phyloP scores from a whole-genome alignment of 2,888 invertebrate species.

The Macropis europaea region DNA sequence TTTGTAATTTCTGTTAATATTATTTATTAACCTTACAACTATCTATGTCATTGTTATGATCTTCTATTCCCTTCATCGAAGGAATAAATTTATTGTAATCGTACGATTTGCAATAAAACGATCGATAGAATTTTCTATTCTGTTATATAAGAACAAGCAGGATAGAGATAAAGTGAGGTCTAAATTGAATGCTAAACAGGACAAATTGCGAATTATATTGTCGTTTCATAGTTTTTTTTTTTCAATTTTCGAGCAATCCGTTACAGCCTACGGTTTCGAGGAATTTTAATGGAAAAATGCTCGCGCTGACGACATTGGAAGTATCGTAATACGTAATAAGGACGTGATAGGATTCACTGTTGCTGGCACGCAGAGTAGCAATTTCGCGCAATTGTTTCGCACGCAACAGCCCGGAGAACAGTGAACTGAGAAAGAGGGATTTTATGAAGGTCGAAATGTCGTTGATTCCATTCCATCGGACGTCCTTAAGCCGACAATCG shows the following conservation, averaged over 20 bases:
- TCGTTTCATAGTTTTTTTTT: not conserved
- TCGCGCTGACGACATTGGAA: not conserved
- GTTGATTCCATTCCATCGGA: constrained; percentile 11
- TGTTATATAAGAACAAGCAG: not conserved
- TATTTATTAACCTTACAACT: too few relatives aligned
- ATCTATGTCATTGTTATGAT: too few relatives aligned
- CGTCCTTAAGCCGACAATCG: not conserved
- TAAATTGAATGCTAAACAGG: not conserved
- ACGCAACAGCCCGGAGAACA: constrained; percentile 11
- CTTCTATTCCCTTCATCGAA: too few relatives aligned
- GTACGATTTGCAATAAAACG: too few relatives aligned
- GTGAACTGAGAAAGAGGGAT: constrained; percentile 1
- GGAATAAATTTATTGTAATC: too few relatives aligned
- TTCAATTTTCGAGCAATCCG: not conserved
- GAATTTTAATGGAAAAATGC: not conserved
- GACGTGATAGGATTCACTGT: not conserved
- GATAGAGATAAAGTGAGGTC: not conserved
- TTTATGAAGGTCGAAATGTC: not conserved
- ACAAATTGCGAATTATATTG: not conserved
- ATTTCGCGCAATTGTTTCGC: not conserved
- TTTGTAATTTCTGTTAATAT: too few relatives aligned
- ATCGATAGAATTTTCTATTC: too few relatives aligned
- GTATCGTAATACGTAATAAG: not conserved
- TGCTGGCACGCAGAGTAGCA: constrained; percentile 12
- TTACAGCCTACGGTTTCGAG: not conserved